Evolutionary conservation across 2,888 invertebrate species (phyloP).

Genomic region (Cantharis flavilabris): DNA sequence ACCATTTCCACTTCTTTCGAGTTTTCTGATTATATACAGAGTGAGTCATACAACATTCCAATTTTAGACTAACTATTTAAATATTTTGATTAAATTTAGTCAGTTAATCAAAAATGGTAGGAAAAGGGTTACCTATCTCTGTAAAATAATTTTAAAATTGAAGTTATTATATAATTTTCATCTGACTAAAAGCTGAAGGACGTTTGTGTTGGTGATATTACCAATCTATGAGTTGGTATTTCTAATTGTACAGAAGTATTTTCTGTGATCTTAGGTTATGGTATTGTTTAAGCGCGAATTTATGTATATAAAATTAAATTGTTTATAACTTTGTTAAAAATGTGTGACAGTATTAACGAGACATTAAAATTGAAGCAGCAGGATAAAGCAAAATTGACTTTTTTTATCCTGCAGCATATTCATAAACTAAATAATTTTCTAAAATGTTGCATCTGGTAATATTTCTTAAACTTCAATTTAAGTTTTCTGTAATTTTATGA

Average conservation of each 20-base stretch:
- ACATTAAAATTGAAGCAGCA: neutral
- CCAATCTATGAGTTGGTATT: neutral
- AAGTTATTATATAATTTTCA: neutral
- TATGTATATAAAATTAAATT: neutral
- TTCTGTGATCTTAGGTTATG: neutral
- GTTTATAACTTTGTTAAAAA: neutral
- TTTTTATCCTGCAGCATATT: neutral
- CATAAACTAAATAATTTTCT: slow-evolving; percentile 15
- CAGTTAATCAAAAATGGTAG: neutral
- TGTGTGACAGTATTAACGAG: neutral
- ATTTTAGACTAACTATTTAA: neutral
- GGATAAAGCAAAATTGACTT: neutral
- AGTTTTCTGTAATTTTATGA: neutral
- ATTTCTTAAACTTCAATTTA: neutral
- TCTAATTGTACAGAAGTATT: too few species aligned
- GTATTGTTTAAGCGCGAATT: neutral
- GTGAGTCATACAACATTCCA: neutral
- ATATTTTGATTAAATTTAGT: neutral
- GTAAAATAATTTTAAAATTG: neutral
- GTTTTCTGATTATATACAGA: neutral
- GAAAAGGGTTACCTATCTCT: neutral
- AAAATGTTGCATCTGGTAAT: slow-evolving; percentile 36
- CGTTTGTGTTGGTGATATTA: neutral
- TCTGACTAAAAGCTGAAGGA: neutral
- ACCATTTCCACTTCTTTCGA: neutral